Evolutionary conservation across 2,113 vertebrate genomes (phyloP), one percentile per base, ranked within the genome.

Genomic region (Agapornis roseicollis): DNA sequence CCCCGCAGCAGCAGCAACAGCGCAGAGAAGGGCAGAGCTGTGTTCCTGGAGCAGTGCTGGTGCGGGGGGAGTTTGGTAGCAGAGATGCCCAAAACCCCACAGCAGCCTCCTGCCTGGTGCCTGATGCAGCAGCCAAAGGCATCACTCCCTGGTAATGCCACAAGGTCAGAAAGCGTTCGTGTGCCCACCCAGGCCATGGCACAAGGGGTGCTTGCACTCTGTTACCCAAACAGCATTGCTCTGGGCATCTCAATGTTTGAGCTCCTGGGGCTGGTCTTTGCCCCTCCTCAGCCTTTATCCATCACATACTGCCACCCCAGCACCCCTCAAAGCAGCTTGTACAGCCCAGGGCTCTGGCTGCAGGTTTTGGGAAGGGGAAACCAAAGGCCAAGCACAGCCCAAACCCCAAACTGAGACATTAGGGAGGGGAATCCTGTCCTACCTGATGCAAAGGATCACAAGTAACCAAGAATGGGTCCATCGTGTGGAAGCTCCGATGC

Each of bases 401-500:
- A 2, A 24, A 68, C 10, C 2, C 4, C 66, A 31, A 56, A 35
- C 22, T 10, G 12, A 20, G 18, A 13, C 1, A 1, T 23, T 0
- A 0, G 2, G 8, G 35, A 47, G 17, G 16, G 44, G 27, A 81
- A 37, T 47, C 33, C 46, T 39, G 18, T 24, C 81, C 70, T 46
- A 19, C 39, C 78, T 55, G 35, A 24, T 2, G 29, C 35, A 28
- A 78, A 73, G 56, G 31, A 29, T 23, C 47, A 63, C 4, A 3
- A 86, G 11, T 35, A 23, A 33, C 28, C 0, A 1, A 13, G n/a
- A 66, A 68, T 0, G 3, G 27, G 47, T 9, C 28, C 23, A 1
- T 33, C 49, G 1, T 1, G 31, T 3, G 1, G 41, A 31, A 78
- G 3, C 31, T 60, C 15, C 0, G 0, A 3, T 28, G 49, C 13